phyloP scores from a whole-genome alignment of 2,113 vertebrate genomes.

The Octodon degus region DNA sequence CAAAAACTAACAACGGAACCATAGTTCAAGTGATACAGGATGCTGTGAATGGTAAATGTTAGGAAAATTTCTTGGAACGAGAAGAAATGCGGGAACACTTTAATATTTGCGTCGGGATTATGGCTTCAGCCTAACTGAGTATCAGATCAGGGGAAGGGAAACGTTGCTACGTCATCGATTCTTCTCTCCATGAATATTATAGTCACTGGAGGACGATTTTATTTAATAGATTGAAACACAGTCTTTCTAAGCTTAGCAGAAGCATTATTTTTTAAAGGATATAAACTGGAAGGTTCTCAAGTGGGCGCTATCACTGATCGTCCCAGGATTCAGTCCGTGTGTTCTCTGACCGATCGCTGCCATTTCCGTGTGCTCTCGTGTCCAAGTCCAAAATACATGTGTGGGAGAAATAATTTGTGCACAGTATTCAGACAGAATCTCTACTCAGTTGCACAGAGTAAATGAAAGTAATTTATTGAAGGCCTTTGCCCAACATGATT shows the following conservation, averaged over 20 bases:
- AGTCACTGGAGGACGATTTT: conserved; percentile 25
- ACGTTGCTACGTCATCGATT: not conserved
- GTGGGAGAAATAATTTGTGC: conserved; percentile 53
- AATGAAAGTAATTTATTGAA: conserved; percentile 71
- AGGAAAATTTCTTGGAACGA: not conserved
- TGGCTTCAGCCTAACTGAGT: not conserved
- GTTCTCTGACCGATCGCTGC: not conserved
- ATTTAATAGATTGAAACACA: not conserved
- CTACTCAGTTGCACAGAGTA: conserved; percentile 58
- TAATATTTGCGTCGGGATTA: not conserved
- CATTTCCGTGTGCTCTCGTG: not conserved
- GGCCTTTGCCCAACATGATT: conserved; percentile 57
- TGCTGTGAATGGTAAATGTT: conserved; percentile 12
- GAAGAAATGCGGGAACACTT: conserved; percentile 13
- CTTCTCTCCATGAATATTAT: not conserved
- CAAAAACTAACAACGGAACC: conserved; percentile 54
- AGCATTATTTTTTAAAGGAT: conserved; percentile 20
- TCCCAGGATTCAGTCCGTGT: not conserved
- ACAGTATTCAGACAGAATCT: conserved; percentile 38
- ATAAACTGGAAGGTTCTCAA: conserved; percentile 15
- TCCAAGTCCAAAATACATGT: conserved; percentile 39
- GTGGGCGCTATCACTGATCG: not conserved
- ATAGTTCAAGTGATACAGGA: conserved; percentile 27
- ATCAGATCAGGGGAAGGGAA: not conserved
- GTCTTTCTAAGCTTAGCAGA: conserved; percentile 26